phyloP scores from a whole-genome alignment of 2,113 vertebrate species.

The Centrocercus urophasianus region DNA sequence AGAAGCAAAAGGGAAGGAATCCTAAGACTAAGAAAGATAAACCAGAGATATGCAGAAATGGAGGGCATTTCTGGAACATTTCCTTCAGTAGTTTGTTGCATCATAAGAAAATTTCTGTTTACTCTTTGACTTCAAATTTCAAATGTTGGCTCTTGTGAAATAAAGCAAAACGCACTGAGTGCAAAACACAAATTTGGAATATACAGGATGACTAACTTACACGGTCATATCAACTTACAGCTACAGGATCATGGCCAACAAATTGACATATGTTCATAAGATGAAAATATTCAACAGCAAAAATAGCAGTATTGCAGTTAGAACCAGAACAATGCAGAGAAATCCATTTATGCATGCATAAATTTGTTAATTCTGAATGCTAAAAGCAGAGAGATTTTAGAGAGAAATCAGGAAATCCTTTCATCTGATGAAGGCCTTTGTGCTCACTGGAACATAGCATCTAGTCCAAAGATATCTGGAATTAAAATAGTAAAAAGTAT shows the following conservation, averaged over 20 bases:
- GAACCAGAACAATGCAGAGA: not conserved
- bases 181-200: not conserved
- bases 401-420: not conserved
- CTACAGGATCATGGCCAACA: not conserved
- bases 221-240: not conserved
- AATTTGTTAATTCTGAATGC: not conserved
- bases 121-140: not conserved
- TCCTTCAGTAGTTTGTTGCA: not conserved
- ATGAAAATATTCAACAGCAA: not conserved
- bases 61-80: rapidly evolving
- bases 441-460: not conserved
- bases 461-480: not conserved
- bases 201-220: not conserved
- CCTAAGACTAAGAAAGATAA: not conserved
- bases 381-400: not conserved
- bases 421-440: not conserved
- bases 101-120: not conserved
- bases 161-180: not conserved
- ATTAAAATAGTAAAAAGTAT: not conserved
- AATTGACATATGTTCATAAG: not conserved
- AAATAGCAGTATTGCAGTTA: not conserved
- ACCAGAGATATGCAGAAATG: not conserved
- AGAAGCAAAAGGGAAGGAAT: not conserved
- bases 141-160: not conserved
- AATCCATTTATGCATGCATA: not conserved